phyloP scores from a whole-genome alignment of 2,113 vertebrate genomes.

The Mystacornis crossleyi region DNA sequence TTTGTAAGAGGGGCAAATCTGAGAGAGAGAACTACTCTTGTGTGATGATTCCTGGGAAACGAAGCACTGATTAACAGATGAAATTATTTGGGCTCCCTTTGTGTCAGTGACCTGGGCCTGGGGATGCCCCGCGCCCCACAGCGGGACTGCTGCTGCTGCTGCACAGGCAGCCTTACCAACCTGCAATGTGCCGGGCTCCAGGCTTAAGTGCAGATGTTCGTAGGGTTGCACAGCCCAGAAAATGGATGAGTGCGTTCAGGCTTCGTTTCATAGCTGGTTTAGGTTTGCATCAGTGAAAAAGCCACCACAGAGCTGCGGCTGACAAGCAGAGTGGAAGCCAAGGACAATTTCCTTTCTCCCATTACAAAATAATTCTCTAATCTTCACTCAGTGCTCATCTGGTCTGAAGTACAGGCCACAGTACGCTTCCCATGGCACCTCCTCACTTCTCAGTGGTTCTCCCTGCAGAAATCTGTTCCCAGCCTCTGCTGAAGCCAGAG shows the following conservation, averaged over 20 bases:
- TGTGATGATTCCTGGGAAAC: not conserved
- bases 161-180: not conserved
- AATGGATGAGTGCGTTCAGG: not conserved
- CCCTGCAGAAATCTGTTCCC: not conserved
- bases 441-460: not conserved
- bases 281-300: not conserved
- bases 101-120: fast-evolving
- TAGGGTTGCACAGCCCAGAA: not conserved
- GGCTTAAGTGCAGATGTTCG: not conserved
- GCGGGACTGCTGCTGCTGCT: not conserved
- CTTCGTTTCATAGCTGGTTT: not conserved
- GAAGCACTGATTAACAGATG: not conserved
- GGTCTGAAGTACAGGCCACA: not conserved
- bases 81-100: not conserved
- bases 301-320: not conserved
- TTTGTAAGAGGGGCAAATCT: not conserved
- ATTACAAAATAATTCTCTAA: not conserved
- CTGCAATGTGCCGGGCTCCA: fast-evolving
- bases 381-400: fast-evolving
- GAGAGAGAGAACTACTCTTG: not conserved
- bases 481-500: not conserved
- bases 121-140: fast-evolving
- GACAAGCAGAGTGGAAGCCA: not conserved
- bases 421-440: not conserved
- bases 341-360: not conserved